Conservation (phyloP, 2,888 invertebrate genomes). For the Ormyrus rosae region DNA sequence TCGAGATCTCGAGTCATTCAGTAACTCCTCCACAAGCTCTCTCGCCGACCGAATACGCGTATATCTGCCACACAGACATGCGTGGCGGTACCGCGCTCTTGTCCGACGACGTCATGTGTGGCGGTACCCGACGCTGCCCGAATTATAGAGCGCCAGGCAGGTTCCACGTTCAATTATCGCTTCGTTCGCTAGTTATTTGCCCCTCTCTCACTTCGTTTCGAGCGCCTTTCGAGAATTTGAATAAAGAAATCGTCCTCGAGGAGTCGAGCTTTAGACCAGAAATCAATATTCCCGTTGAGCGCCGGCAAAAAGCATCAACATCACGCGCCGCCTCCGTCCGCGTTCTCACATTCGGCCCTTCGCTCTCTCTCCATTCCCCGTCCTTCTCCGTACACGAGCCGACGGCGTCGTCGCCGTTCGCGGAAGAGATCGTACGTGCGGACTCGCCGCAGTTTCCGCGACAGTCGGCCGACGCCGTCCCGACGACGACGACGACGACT, state of each 20-base stretch:
- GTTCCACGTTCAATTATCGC: neutral
- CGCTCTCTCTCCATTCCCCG: slow-evolving; percentile 56
- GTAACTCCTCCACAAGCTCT: slow-evolving; percentile 28
- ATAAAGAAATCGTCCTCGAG: neutral
- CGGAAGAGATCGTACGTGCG: slow-evolving; percentile 73
- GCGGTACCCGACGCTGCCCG: slow-evolving; percentile 7
- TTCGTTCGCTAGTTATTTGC: slow-evolving; percentile 1
- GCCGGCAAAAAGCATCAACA: neutral
- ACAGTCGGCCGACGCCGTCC: slow-evolving; percentile 19
- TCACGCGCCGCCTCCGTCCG: neutral
- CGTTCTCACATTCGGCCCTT: slow-evolving; percentile 30
- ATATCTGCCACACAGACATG: neutral
- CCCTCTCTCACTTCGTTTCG: neutral
- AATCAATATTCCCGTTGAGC: slow-evolving; percentile 5
- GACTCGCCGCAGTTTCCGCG: slow-evolving; percentile 62
- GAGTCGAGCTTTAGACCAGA: slow-evolving; percentile 2
- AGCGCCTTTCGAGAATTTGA: too few species aligned
- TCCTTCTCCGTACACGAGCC: slow-evolving; percentile 21
- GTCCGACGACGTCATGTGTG: slow-evolving; percentile 32
- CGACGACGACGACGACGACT: slow-evolving; percentile 2
- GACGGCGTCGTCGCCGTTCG: slow-evolving; percentile 65
- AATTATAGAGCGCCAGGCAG: slow-evolving; percentile 9
- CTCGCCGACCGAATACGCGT: neutral
- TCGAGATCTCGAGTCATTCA: slow-evolving; percentile 37
- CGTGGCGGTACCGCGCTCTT: neutral